These are phyloP conservation scores for Timema cristinae DNA, from an alignment of 2,888 invertebrate species.

Conservation along the genomic window DNA sequence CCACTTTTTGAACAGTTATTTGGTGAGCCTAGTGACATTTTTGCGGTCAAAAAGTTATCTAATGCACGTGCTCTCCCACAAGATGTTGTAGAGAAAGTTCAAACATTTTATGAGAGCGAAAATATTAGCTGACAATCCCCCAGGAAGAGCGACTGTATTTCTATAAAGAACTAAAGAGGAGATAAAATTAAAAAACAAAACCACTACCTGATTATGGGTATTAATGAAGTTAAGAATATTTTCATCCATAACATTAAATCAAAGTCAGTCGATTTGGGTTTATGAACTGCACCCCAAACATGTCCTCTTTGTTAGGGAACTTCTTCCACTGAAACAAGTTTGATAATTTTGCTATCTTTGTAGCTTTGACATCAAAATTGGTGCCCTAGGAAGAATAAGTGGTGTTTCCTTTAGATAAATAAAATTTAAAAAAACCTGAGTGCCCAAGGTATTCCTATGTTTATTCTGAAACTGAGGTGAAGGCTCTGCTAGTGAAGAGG, in stretches of 20 bases:
- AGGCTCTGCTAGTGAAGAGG: background rate
- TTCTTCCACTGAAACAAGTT: slow-evolving; percentile 12
- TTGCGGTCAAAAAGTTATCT: background rate
- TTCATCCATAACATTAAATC: slow-evolving; percentile 13
- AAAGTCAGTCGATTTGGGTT: slow-evolving; percentile 12
- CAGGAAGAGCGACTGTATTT: slow-evolving; percentile 15
- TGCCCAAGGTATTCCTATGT: background rate
- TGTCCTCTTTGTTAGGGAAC: slow-evolving; percentile 19
- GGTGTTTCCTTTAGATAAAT: background rate
- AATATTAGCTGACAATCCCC: slow-evolving; percentile 19
- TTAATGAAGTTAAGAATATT: slow-evolving; percentile 13
- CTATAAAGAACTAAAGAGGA: slow-evolving; percentile 14
- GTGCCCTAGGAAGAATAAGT: slow-evolving; percentile 5
- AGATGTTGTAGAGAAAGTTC: slow-evolving; percentile 9
- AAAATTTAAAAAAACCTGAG: background rate
- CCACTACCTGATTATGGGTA: slow-evolving; percentile 16
- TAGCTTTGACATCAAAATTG: background rate
- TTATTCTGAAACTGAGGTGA: background rate
- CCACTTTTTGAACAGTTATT: slow-evolving; percentile 4
- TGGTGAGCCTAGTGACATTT: background rate
- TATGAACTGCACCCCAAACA: slow-evolving; percentile 20
- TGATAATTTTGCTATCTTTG: slow-evolving; percentile 7
- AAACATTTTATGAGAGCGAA: slow-evolving; percentile 12
- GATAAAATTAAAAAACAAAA: slow-evolving; percentile 19
- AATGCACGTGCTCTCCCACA: background rate